Evolutionary conservation across 1,140 invertebrate genomes (phyloP), one percentile per base, ranked within the genome.

Genomic region (Drosophila gunungcola): DNA sequence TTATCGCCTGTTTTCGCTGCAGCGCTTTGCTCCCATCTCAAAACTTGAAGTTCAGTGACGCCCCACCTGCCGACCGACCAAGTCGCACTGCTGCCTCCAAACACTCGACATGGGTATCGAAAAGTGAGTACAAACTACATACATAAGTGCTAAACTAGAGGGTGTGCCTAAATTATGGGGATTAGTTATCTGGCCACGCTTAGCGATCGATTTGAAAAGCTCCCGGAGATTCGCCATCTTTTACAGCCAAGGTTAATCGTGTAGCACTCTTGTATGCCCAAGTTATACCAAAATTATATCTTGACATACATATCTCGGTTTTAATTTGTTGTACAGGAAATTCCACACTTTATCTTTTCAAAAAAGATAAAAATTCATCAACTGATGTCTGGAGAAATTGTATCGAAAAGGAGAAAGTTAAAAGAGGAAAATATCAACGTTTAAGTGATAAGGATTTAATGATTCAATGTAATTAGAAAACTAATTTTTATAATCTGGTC

Each of bases 41-140:
- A 38, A 38, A 10, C 29, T 5, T 5, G 29, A 46, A 11, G 34
- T 41, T 82, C 80, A 88, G 85, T 88, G 61, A 69, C 57, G 57
- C 62, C 70, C 62, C 76, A 64, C 21, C 54, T 45, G 72, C 72
- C 84, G 84, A 63, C 60, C 64, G 62, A 62, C 70, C 51, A 61
- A 89, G 85, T 90, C 69, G 60, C 78, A 39, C 38, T 55, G 42
- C 46, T 48, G 55, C 54, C 61, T 41, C 11, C 25, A n/a, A 41
- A 45, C 29, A 27, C 48, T 52, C 46, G 49, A 25, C 11, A 89
- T 89, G 84, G 74, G 84, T 43, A 57, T 89, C 51, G 84, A 89
- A 32, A 89, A 81, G 84, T 89, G 68, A 89, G 84, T 90, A 77
- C 12, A 4, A 29, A 12, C 21, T 63, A 1, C 10, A 11, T 63